Base-by-base conservation (phyloP, 2,113 vertebrate species). In the Nycticryphes semicollaris region DNA sequence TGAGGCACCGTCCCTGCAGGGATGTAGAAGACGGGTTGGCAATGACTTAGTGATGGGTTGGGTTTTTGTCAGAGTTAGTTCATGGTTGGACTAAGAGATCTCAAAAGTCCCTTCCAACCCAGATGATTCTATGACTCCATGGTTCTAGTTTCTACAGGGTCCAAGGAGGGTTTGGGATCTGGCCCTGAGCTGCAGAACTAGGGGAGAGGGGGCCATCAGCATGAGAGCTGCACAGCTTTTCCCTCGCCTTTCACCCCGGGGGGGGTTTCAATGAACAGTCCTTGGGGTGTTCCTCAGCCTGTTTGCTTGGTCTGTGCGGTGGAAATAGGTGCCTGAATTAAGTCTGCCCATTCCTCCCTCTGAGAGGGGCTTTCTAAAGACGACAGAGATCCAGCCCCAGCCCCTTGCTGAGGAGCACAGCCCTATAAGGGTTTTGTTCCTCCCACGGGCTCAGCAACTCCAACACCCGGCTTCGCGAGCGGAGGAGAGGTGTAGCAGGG, bases 201-300 rank as follows among this genome's bases (percentile, higher is more conserved):
- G 14, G 57, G 67, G 76, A 62, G 27, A 9, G 7, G 57, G 48
- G 16, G 35, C 35, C 1, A 6, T 1, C 2, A 23, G 35, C 54
- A 15, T 8, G 0, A 8, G 74, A 35, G 0, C 56, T 33, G 31
- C 16, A 0, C 47, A 3, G 60, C n/a, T 37, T 28, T n/a, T 1
- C 56, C 76, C 54, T 54, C 16, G 0, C 15, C 56, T 51, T 93
- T 4, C 3, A 14, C 17, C 13, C 3, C 9, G 1, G 11, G 11
- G 56, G 51, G 14, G n/a, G 39, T 39, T 59, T 66, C 12, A 25
- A 31, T 10, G 35, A 62, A 41, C 33, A 0, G n/a, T 28, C 76
- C 72, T 81, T 59, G 3, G 10, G 39, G 56, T 21, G 81, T 0
- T 23, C 56, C 54, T 25, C n/a, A 54, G 76, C 59, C 53, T 1